Conservation (phyloP, 2,797 vertebrate genomes). For the Enteromius mattozi region DNA sequence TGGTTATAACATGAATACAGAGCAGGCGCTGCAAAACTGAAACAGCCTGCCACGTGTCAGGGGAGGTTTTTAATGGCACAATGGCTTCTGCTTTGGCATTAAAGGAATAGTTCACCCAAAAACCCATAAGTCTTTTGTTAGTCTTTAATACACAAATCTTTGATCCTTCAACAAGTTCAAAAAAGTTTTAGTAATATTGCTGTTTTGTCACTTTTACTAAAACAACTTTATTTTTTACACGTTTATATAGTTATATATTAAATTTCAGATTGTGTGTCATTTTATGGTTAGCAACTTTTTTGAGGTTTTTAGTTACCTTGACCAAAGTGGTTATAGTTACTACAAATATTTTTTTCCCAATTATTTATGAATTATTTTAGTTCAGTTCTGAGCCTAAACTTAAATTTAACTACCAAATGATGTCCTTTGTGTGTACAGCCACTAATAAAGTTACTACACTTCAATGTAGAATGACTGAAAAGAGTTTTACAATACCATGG, state of each 20-base stretch:
- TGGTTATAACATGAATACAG: conserved; percentile 45
- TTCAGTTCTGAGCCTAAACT: background rate
- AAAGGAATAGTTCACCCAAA: background rate
- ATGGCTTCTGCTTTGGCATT: conserved; percentile 24
- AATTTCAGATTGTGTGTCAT: background rate
- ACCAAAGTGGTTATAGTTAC: too few relatives aligned
- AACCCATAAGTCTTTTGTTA: too few relatives aligned
- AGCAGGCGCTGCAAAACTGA: conserved; percentile 49
- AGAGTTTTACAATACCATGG: conserved; percentile 14
- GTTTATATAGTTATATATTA: too few relatives aligned
- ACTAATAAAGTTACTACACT: background rate
- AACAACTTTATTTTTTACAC: too few relatives aligned
- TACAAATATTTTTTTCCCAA: too few relatives aligned
- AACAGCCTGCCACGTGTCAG: conserved; percentile 58
- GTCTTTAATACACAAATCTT: background rate
- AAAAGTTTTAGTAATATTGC: background rate
- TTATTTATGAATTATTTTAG: background rate
- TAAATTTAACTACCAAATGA: background rate
- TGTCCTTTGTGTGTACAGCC: background rate
- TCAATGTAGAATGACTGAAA: background rate
- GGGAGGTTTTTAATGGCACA: conserved; percentile 42
- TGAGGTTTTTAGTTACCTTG: background rate
- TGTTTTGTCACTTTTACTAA: too few relatives aligned
- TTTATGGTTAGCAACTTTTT: background rate
- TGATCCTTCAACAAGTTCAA: background rate